Base-by-base conservation (phyloP, 2,113 vertebrate species). In the Mus spicilegus region DNA sequence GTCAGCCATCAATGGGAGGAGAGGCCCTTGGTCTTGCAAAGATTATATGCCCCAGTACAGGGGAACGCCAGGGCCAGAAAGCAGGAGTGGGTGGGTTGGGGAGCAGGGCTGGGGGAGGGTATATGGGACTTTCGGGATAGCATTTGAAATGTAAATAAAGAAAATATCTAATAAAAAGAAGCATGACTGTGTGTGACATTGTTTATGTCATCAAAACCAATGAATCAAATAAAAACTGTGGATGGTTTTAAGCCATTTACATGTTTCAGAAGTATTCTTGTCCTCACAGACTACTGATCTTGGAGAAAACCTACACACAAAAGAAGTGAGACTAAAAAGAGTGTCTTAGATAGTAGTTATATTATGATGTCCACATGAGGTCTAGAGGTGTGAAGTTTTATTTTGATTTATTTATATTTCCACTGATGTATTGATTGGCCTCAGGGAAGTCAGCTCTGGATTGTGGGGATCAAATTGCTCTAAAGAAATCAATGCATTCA, bases 321-420 rank as follows among this genome's bases (percentile, higher is more conserved):
- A 93, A 67, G 24, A 7, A 72, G 61, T 10, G 19, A 65, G 42
- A 72, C 1, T 7, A 33, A n/a, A n/a, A 49, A 56, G 39, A 39
- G 39, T 58, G n/a, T 13, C 19, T 51, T 56, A 30, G 24, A 51
- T 3, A 39, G n/a, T 16, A 84, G 76, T 12, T 51, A 14, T 76
- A 42, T 42, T 14, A 12, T 28, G 82, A 82, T 24, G 3, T 9
- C 7, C 36, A 11, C 1, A 2, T 61, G 61, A n/a, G 13, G 30
- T 12, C 24, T 19, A 4, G 1, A 42, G 3, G 3, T 61, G 17
- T 1, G 7, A 6, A 20, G 30, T 30, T 82, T 72, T 28, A 26
- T n/a, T 75, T 90, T 80, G 56, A 30, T 65, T 93, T 90, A 42
- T 76, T 96, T 76, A 4, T 51, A 54, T 49, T 84, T 81, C 75